Evolutionary conservation across 2,113 vertebrate species (phyloP), one percentile per base, ranked within the genome.

Genomic region (Lagenorhynchus albirostris): DNA sequence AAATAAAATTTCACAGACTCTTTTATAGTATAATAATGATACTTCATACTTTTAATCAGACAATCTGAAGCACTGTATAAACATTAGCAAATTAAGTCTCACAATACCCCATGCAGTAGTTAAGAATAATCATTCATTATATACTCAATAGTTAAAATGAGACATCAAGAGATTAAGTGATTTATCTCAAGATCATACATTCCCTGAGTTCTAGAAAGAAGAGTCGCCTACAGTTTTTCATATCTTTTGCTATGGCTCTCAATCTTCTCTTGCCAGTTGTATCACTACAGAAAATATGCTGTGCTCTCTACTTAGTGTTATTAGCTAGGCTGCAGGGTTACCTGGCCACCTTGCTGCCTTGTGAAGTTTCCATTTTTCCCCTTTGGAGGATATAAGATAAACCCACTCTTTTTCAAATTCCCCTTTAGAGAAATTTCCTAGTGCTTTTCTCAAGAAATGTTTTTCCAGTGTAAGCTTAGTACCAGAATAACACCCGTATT

Each of bases 1-100:
- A 95, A 96, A 96, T 96, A 89, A 97, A 97, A 96, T 97, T 96
- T 92, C 74, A 71, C 84, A 93, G 82, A 96, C 82, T 97, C 92
- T 96, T 96, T 96, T 96, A 94, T 96, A 82, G 81, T 92, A 82
- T 92, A 96, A 95, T 97, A 92, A 96, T 94, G 93, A 95, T 92
- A 90, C 98, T 98, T 97, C 90, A 97, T 96, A 96, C 91, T 97
- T 97, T 93, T 97, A 98, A 98, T 97, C 97, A 98, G 96, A 96
- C 90, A 94, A 90, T 97, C 95, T 97, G 95, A 97, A 96, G 97
- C 76, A 97, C 98, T 97, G 93, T 97, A 92, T 97, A 97, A 97
- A 98, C 95, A 96, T 96, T 97, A 96, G 96, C 95, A 97, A 97
- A 98, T 97, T 96, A 98, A 96, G 92, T 95, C 84, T 96, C 95